Percentiles rank a stretch among this genome's conserved stretches.
Conservation (phyloP, 2,888 invertebrate genomes). For the Tholera decimalis region DNA sequence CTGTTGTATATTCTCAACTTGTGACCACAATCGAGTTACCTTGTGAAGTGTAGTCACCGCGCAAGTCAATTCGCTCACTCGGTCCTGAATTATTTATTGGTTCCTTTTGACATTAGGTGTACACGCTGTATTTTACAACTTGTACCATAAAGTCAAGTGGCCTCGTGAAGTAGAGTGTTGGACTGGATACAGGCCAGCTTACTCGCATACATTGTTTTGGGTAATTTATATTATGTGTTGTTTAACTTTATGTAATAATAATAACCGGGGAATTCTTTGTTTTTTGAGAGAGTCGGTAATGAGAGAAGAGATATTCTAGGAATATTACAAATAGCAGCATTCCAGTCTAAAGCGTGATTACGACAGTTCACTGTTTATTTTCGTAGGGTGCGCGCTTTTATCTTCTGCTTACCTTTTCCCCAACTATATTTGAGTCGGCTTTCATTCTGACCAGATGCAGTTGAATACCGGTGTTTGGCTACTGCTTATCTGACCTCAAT, state of each 20-base stretch:
- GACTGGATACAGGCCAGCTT: slow-evolving; percentile 44
- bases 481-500: too few species aligned
- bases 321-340: slow-evolving; percentile 9
- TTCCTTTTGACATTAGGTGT: not conserved
- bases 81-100: slow-evolving; percentile 32
- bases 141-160: slow-evolving; percentile 47
- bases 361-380: slow-evolving; percentile 14
- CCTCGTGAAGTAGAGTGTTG: slow-evolving; percentile 47
- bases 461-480: too few species aligned
- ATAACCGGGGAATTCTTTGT: not conserved
- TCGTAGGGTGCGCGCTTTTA: too few species aligned
- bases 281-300: not conserved
- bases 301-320: slow-evolving; percentile 4
- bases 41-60: slow-evolving; percentile 32
- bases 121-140: slow-evolving; percentile 20
- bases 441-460: too few species aligned
- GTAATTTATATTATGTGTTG: slow-evolving; percentile 32
- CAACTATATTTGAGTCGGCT: too few species aligned
- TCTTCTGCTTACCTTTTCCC: too few species aligned
- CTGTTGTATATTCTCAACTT: not conserved
- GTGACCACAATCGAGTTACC: slow-evolving; percentile 14
- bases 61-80: slow-evolving; percentile 23
- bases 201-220: slow-evolving; percentile 41
- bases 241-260: not conserved
- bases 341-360: slow-evolving; percentile 11